A percentile compares a stretch with the other conserved stretches of the same genome.
phyloP scores from a whole-genome alignment of 2,888 invertebrate species.

The Sicus ferrugineus region DNA sequence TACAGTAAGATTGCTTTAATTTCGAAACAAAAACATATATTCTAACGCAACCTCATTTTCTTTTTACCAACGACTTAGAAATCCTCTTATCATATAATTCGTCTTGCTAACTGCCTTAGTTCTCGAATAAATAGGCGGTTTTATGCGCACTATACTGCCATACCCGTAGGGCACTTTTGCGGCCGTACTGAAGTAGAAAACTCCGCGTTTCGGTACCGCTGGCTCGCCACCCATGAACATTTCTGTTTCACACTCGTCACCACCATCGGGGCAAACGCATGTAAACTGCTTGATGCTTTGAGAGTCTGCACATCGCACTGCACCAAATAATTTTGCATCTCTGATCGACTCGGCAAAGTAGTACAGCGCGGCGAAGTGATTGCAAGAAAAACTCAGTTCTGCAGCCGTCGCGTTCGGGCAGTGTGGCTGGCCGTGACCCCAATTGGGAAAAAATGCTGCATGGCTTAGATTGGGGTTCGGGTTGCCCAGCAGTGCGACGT shows the following conservation, averaged over 20 bases:
- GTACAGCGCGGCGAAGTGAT: slow-evolving; percentile 55
- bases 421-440: slow-evolving; percentile 61
- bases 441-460: slow-evolving; percentile 63
- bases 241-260: slow-evolving; percentile 44
- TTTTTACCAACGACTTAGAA: slow-evolving; percentile 22
- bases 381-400: slow-evolving; percentile 56
- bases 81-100: slow-evolving; percentile 24
- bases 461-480: slow-evolving; percentile 55
- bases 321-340: slow-evolving; percentile 50
- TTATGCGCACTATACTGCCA: slow-evolving; percentile 48
- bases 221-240: slow-evolving; percentile 60
- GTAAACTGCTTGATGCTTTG: slow-evolving; percentile 38
- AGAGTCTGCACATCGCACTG: slow-evolving; percentile 45
- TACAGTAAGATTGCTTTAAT: too few species aligned
- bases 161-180: slow-evolving; percentile 49
- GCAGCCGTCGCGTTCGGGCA: slow-evolving; percentile 58
- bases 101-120: not conserved
- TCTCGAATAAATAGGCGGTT: slow-evolving; percentile 38
- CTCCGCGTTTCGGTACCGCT: slow-evolving; percentile 52
- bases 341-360: slow-evolving; percentile 58
- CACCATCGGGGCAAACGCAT: slow-evolving; percentile 45
- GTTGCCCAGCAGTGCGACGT: slow-evolving; percentile 56
- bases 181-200: slow-evolving; percentile 55
- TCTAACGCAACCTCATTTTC: too few species aligned
- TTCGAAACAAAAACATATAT: too few species aligned